phyloP scores from a whole-genome alignment of 2,113 vertebrate species.

The Prietella phreatophila region DNA sequence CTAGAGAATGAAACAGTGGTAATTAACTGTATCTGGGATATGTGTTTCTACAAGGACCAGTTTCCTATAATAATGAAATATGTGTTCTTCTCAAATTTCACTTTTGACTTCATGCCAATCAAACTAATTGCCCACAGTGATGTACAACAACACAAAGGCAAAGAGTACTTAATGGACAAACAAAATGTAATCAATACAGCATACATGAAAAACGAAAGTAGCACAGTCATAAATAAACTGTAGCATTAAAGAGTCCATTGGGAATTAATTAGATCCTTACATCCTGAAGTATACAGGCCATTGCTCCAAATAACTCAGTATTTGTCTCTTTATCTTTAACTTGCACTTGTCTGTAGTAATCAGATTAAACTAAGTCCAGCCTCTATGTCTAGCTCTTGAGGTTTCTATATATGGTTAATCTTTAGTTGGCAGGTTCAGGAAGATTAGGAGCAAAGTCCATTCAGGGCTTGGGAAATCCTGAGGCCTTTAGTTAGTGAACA shows the following conservation, averaged over 20 bases:
- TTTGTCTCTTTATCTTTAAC: neutral
- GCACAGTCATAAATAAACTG: neutral
- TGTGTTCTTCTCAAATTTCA: neutral
- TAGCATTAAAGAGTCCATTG: neutral
- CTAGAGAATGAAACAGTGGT: neutral
- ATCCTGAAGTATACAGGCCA: neutral
- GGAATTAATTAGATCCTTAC: neutral
- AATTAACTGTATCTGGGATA: neutral
- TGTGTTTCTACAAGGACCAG: neutral
- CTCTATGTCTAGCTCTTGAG: neutral
- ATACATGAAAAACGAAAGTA: neutral
- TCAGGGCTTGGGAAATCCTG: constrained; percentile 15
- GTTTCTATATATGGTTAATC: constrained; percentile 1
- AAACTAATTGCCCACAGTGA: neutral
- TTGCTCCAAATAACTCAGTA: neutral
- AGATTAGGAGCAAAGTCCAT: constrained; percentile 8
- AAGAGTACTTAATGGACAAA: neutral
- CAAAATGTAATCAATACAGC: neutral
- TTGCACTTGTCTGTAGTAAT: neutral
- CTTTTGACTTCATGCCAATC: neutral
- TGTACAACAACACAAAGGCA: neutral
- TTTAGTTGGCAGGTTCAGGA: neutral
- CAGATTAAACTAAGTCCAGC: neutral
- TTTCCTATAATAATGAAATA: neutral
- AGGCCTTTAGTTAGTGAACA: neutral